Conservation (phyloP, 2,113 vertebrate genomes). For the Pelobates fuscus region DNA sequence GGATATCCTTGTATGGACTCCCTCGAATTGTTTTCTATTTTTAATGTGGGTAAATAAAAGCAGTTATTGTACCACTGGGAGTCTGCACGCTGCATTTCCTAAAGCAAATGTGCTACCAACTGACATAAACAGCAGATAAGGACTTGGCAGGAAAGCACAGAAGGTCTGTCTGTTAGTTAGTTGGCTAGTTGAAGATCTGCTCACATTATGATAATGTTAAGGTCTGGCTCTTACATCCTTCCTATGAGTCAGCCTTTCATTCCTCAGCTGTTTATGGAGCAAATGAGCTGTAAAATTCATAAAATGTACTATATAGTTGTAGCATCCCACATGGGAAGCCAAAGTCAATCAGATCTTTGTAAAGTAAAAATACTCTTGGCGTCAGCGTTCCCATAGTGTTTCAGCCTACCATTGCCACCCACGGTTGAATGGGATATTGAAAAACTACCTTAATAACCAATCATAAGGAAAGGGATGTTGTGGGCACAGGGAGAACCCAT, state of each 20-base stretch:
- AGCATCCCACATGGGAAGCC: no score
- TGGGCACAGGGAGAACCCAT: no score
- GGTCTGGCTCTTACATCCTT: slow-evolving; percentile 30
- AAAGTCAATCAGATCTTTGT: no score
- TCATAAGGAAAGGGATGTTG: no score
- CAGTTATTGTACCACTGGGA: background rate
- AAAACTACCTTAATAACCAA: no score
- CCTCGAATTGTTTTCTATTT: slow-evolving; percentile 17
- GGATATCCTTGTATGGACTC: slow-evolving; percentile 10
- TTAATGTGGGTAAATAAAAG: slow-evolving; percentile 7
- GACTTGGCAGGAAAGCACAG: slow-evolving; percentile 7
- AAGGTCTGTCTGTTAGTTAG: slow-evolving; percentile 5
- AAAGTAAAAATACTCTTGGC: no score
- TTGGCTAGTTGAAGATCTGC: background rate
- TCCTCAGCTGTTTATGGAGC: background rate
- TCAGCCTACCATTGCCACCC: no score
- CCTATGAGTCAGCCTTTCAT: slow-evolving; percentile 27
- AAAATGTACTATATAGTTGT: no score
- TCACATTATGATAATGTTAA: slow-evolving; percentile 10
- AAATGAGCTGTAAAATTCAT: no score
- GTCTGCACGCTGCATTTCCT: background rate
- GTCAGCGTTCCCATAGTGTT: no score
- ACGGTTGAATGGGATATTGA: no score
- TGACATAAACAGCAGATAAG: slow-evolving; percentile 20
- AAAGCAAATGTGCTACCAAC: background rate